These are phyloP conservation scores for Drosophila recens DNA, from an alignment of 2,888 invertebrate genomes.

Conservation along the genomic window DNA sequence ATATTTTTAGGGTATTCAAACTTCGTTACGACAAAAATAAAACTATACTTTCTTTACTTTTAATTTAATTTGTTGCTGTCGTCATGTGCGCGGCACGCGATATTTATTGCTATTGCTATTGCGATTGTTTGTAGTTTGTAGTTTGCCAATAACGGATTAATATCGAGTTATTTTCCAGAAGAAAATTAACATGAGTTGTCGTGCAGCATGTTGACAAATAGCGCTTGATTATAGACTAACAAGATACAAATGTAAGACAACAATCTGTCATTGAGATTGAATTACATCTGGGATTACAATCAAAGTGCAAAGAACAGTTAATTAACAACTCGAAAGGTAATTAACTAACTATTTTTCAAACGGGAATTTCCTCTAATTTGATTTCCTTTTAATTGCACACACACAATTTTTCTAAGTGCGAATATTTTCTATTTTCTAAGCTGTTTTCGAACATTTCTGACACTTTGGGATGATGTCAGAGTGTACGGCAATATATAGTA, in stretches of 20 bases:
- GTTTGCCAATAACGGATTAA: slow-evolving; percentile 25
- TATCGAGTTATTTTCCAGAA: slow-evolving; percentile 27
- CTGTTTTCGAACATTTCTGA: background rate
- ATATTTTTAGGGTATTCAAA: background rate
- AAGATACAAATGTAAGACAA: slow-evolving; percentile 16
- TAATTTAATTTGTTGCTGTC: slow-evolving; percentile 30
- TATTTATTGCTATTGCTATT: slow-evolving; percentile 25
- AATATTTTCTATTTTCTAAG: slow-evolving; percentile 5
- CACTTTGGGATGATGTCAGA: background rate
- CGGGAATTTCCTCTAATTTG: slow-evolving; percentile 6
- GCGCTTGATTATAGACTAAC: slow-evolving; percentile 27
- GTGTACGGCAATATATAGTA: background rate
- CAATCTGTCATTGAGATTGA: slow-evolving; percentile 40
- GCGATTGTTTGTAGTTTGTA: background rate
- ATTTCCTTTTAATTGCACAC: background rate
- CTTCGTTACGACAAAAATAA: background rate
- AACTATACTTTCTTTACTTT: slow-evolving; percentile 10
- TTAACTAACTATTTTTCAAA: slow-evolving; percentile 1
- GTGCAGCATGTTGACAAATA: slow-evolving; percentile 35
- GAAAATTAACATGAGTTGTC: slow-evolving; percentile 23
- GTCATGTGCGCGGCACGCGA: slow-evolving; percentile 67
- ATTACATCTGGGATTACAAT: slow-evolving; percentile 14
- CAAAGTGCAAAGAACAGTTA: slow-evolving; percentile 24
- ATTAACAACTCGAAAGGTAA: slow-evolving; percentile 1
- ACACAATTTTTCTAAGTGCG: background rate